Base-by-base conservation (phyloP, 2,113 vertebrate genomes). In the Pelobates fuscus region DNA sequence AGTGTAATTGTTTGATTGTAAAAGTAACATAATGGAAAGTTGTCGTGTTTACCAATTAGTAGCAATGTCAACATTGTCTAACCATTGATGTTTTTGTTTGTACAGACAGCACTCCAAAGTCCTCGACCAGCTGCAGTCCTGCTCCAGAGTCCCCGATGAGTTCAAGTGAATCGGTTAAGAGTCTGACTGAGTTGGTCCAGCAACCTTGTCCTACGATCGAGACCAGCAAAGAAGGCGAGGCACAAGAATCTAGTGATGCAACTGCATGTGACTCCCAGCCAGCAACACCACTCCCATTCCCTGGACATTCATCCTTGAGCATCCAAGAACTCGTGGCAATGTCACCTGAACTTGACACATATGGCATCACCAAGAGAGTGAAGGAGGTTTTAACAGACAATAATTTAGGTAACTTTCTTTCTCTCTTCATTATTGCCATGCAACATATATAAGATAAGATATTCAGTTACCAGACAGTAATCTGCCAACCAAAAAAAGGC, bases 371-470 rank as follows among this genome's bases (percentile, higher is more conserved):
- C 12, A 98, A 97, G 90, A 94, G 94, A 84, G 97, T 99, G 77
- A 99, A 98, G 81, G 95, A 99, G 80, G 94, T 98, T 82, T 91
- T 99, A 80, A 96, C 94, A 0, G 94, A 96, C 92, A 98, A 98
- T 88, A 99, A 97, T 83, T 94, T 99, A 2, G 97, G 97, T 99
- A 89, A 89, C 90, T 86, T 0, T 0, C 77, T 77, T 82, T 54
- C 0, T 63, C 65, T 54, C 5, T 27, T 27, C 37, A 41, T n/a
- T n/a, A n/a, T n/a, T n/a, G n/a, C n/a, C n/a, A n/a, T n/a, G n/a
- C n/a, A n/a, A n/a, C n/a, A n/a, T n/a, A n/a, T n/a, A n/a, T n/a
- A n/a, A n/a, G n/a, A n/a, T n/a, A n/a, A n/a, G n/a, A n/a, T n/a
- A n/a, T n/a, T n/a, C n/a, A n/a, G n/a, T n/a, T n/a, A n/a, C n/a